These are phyloP conservation scores for Drosophila formosana DNA, from an alignment of 2,888 invertebrate genomes.

Conservation along the genomic window DNA sequence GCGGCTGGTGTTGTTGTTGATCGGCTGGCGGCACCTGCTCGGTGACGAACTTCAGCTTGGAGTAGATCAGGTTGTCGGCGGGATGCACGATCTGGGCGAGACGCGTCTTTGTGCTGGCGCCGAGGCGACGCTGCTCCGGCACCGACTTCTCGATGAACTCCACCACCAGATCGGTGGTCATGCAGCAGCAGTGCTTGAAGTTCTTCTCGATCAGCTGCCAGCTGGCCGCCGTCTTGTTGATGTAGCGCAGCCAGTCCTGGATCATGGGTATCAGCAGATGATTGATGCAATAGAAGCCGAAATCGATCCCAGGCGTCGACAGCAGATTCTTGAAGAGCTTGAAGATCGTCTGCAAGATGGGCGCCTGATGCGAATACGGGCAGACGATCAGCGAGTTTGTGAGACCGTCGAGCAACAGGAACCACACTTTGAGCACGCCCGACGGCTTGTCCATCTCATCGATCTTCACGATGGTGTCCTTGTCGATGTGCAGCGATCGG, in stretches of 20 bases:
- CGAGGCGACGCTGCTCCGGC: conserved; percentile 72
- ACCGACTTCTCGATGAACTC: conserved; percentile 92
- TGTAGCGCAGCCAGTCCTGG: conserved; percentile 95
- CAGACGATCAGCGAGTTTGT: conserved; percentile 93
- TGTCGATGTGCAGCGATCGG: conserved; percentile 85
- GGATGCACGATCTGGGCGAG: conserved; percentile 84
- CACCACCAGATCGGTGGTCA: conserved; percentile 95
- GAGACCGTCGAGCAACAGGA: conserved; percentile 94
- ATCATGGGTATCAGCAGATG: conserved; percentile 96
- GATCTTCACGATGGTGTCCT: conserved; percentile 85
- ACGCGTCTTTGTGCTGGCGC: conserved; percentile 71
- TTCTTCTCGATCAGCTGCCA: conserved; percentile 93
- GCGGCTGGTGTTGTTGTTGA: conserved; percentile 37
- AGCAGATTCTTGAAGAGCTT: conserved; percentile 92
- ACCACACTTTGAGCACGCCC: conserved; percentile 95
- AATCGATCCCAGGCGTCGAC: conserved; percentile 93
- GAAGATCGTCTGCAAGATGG: conserved; percentile 94
- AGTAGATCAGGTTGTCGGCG: conserved; percentile 83
- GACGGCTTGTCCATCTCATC: conserved; percentile 90
- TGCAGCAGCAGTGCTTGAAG: conserved; percentile 97
- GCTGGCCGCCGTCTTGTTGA: conserved; percentile 89
- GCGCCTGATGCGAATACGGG: conserved; percentile 94
- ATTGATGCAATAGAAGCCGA: conserved; percentile 96
- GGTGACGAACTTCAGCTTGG: conserved; percentile 84
- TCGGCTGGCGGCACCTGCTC: conserved; percentile 70